Evolutionary conservation across 1,140 invertebrate genomes (phyloP).

Genomic region (Drosophila arizonae): DNA sequence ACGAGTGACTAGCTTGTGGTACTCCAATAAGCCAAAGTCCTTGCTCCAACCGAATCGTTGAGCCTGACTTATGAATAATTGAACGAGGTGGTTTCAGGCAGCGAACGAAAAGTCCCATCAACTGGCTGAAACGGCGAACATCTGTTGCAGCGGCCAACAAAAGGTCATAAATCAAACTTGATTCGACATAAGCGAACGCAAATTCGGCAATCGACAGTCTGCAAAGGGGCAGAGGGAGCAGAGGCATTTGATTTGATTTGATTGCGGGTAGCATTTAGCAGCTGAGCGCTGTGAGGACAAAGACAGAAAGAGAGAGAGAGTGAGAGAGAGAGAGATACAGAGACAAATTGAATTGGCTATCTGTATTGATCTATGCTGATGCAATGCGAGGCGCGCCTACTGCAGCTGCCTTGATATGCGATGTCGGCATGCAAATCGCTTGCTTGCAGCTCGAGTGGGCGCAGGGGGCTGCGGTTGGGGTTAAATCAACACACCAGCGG

Average conservation of each 20-base stretch:
- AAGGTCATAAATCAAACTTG: constrained; percentile 3
- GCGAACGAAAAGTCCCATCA: not conserved
- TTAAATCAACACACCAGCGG: too few relatives aligned
- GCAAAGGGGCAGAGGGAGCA: not conserved
- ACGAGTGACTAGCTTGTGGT: too few relatives aligned
- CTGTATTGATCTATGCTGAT: too few relatives aligned
- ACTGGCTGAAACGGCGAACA: too few relatives aligned
- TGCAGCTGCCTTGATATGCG: too few relatives aligned
- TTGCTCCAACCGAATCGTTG: too few relatives aligned
- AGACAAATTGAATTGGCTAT: not conserved
- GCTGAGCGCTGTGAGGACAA: not conserved
- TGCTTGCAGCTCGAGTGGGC: too few relatives aligned
- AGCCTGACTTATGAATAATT: too few relatives aligned
- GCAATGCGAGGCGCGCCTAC: too few relatives aligned
- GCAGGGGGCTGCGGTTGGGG: too few relatives aligned
- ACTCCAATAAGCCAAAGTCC: too few relatives aligned
- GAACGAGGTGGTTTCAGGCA: not conserved
- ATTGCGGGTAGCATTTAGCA: constrained; percentile 2
- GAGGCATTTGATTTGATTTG: not conserved
- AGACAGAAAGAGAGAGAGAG: not conserved
- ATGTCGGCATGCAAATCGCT: too few relatives aligned
- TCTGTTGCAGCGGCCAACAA: constrained; percentile 2
- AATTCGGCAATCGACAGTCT: not conserved
- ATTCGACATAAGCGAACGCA: not conserved
- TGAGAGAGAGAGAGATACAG: not conserved